Evolutionary conservation across 2,888 invertebrate genomes (phyloP).

Genomic region (Orthosia cruda): DNA sequence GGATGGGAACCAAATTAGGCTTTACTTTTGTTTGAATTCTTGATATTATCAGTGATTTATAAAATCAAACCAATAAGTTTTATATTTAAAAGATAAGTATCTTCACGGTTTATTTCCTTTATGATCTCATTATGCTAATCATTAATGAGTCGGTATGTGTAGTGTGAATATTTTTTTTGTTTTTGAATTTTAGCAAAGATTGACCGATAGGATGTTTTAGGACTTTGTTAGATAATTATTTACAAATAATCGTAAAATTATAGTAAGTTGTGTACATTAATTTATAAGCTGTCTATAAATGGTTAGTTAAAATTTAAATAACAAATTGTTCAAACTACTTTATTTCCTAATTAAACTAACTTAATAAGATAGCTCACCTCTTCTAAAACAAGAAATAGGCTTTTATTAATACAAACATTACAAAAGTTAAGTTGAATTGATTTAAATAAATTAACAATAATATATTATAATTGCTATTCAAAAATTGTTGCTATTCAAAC

Average conservation of each 20-base stretch:
- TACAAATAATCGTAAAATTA: constrained; percentile 13
- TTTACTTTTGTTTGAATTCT: constrained; percentile 5
- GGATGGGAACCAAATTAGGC: not conserved
- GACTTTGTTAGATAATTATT: constrained; percentile 7
- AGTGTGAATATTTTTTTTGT: not conserved
- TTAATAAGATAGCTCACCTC: not conserved
- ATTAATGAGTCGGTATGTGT: constrained; percentile 46
- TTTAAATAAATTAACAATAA: constrained; percentile 87
- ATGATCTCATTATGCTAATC: constrained; percentile 60
- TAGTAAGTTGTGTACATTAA: not conserved
- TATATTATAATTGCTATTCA: no score
- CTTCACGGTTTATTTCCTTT: constrained; percentile 60
- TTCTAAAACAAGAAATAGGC: constrained; percentile 41
- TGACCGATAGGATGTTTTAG: not conserved
- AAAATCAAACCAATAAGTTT: constrained; percentile 46
- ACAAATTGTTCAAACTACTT: not conserved
- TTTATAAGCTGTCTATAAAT: not conserved
- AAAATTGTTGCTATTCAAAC: not conserved
- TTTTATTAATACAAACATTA: constrained; percentile 70
- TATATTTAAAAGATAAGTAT: constrained; percentile 47
- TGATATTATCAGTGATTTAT: constrained; percentile 27
- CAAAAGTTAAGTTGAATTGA: constrained; percentile 72
- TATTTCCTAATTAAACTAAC: not conserved
- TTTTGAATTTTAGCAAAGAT: constrained; percentile 12
- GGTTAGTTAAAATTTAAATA: not conserved